Percentiles rank a stretch among this genome's conserved stretches.
Evolutionary conservation across 2,888 invertebrate genomes (phyloP).

Genomic region (Hanleya hanleyi): DNA sequence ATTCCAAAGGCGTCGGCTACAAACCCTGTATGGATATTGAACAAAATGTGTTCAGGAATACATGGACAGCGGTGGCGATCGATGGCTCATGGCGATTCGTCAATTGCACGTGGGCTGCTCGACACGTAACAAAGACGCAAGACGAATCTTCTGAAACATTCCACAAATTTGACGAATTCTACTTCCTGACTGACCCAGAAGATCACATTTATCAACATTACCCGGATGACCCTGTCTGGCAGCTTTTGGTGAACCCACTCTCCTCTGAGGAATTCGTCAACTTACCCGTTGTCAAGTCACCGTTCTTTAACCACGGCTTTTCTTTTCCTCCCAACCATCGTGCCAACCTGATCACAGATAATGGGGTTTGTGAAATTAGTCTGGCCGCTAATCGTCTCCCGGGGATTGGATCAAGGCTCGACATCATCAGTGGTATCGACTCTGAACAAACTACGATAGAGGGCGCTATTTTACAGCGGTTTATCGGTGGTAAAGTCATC

Average conservation of each 20-base stretch:
- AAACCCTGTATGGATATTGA: conserved; percentile 83
- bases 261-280: conserved; percentile 69
- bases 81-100: conserved; percentile 98
- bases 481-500: conserved; percentile 24
- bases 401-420: background rate
- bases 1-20: conserved; percentile 98
- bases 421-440: background rate
- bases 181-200: conserved; percentile 53
- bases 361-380: conserved; percentile 39
- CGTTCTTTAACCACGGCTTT: conserved; percentile 63
- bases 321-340: conserved; percentile 18
- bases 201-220: conserved; percentile 55
- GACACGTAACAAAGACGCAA: conserved; percentile 98
- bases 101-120: conserved; percentile 75
- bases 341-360: conserved; percentile 29
- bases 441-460: background rate
- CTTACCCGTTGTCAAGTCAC: conserved; percentile 69
- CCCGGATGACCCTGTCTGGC: conserved; percentile 61
- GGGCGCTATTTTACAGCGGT: conserved; percentile 27
- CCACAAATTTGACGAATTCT: conserved; percentile 54
- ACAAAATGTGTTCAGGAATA: conserved; percentile 84
- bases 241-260: conserved; percentile 68
- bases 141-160: background rate
- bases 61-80: conserved; percentile 99
- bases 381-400: conserved; percentile 9